These are phyloP conservation scores for Labeo calbasu DNA, from an alignment of 2,797 vertebrate species.

Conservation along the genomic window DNA sequence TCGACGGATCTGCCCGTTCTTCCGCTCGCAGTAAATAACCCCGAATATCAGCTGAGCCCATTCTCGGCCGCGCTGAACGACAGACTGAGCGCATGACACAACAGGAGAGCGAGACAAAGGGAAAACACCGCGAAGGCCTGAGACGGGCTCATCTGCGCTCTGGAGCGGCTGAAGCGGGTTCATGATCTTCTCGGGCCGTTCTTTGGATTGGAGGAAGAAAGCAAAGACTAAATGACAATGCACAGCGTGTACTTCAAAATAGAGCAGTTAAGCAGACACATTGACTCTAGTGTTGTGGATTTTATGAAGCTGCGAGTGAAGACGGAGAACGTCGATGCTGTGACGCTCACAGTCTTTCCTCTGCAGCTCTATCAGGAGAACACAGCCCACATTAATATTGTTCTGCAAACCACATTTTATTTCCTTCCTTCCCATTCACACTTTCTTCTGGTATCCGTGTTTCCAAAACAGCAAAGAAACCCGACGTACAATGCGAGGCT, in stretches of 20 bases:
- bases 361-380: conserved; percentile 7
- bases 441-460: background rate
- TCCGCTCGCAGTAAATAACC: background rate
- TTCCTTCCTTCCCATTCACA: conserved; percentile 13
- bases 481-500: background rate
- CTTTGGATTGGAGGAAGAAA: background rate
- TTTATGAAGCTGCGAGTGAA: background rate
- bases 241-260: background rate
- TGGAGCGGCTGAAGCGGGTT: too few species aligned
- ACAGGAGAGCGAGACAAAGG: background rate
- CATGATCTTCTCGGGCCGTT: background rate
- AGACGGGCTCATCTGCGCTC: background rate
- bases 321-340: too few species aligned
- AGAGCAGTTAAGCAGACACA: background rate
- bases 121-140: background rate
- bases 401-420: conserved; percentile 6
- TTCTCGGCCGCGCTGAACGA: background rate
- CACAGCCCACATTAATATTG: background rate
- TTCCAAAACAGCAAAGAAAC: background rate
- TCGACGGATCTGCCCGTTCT: background rate
- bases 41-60: background rate
- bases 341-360: background rate
- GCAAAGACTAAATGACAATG: background rate
- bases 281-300: background rate
- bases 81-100: background rate